These are phyloP conservation scores for Melitaea athalia DNA, from an alignment of 2,888 invertebrate genomes.

Conservation along the genomic window DNA sequence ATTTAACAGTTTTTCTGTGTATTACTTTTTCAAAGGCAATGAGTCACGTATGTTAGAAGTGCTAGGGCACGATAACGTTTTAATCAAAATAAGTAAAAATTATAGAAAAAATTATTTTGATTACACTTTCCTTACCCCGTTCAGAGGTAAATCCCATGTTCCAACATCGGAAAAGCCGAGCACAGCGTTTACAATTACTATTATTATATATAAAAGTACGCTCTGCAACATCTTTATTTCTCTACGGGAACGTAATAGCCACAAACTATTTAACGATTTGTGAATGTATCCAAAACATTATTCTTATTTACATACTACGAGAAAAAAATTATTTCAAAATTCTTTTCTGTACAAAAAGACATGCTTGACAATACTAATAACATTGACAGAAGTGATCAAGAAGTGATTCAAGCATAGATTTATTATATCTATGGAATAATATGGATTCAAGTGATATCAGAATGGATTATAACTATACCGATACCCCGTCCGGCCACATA, in stretches of 20 bases:
- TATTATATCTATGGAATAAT: no score
- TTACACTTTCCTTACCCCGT: constrained; percentile 65
- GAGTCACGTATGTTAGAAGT: background rate
- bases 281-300: constrained; percentile 38
- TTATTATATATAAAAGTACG: constrained; percentile 58
- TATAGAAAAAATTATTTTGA: background rate
- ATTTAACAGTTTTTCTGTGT: background rate
- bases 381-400: no score
- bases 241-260: constrained; percentile 31
- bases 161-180: constrained; percentile 84
- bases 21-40: background rate
- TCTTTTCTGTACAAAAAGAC: constrained; percentile 28
- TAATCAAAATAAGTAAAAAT: background rate
- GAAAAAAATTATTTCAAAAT: constrained; percentile 35
- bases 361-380: constrained; percentile 29
- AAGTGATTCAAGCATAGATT: no score
- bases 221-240: constrained; percentile 58
- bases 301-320: constrained; percentile 37
- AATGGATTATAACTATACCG: no score
- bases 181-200: constrained; percentile 57
- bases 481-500: no score
- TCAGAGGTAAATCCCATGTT: constrained; percentile 85
- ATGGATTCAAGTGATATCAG: no score
- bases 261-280: constrained; percentile 32
- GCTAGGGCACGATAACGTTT: background rate